phyloP scores from a whole-genome alignment of 2,888 invertebrate species.

The Eupithecia insigniata region DNA sequence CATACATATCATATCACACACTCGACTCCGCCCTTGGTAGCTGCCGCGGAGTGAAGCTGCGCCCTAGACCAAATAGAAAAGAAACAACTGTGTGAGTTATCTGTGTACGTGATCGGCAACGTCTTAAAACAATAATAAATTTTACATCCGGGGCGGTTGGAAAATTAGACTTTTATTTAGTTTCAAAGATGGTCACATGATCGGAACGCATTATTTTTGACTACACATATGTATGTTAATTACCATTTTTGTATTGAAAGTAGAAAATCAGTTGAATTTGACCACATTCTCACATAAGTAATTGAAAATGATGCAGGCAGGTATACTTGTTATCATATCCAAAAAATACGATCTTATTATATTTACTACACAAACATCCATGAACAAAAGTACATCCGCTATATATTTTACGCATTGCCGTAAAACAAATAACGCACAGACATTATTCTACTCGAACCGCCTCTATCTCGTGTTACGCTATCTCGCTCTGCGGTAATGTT shows the following conservation, averaged over 20 bases:
- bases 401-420: background rate
- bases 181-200: background rate
- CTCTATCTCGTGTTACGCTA: background rate
- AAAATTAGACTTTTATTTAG: background rate
- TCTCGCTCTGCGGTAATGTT: background rate
- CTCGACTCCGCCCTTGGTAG: background rate
- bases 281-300: no score
- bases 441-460: background rate
- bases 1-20: conserved; percentile 5
- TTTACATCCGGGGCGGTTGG: background rate
- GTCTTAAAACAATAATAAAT: background rate
- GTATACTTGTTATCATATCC: background rate
- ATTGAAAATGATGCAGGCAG: no score
- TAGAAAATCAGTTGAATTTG: no score
- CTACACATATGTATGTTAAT: no score
- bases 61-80: background rate
- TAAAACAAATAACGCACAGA: background rate
- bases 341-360: background rate
- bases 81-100: background rate
- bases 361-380: background rate
- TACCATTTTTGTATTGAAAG: no score
- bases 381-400: background rate
- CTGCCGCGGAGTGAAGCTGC: background rate
- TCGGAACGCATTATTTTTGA: background rate
- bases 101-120: background rate